Base-by-base conservation (phyloP, 1,140 invertebrate genomes). In the Lethrus apterus region DNA sequence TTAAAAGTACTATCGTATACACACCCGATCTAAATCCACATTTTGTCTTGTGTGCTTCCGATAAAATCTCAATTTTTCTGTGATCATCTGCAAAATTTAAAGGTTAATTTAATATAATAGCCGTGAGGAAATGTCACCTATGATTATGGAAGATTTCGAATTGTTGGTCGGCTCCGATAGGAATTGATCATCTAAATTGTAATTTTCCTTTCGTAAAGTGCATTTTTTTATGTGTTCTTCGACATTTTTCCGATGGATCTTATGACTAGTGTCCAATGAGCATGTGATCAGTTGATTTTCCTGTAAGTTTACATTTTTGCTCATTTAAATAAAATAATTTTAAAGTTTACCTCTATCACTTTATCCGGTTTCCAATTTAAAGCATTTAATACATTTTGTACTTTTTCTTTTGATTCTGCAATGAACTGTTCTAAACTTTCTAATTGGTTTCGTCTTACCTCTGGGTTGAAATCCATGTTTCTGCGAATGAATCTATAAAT, bases 161-260 rank as follows among this genome's bases (percentile, higher is more conserved):
- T 43, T 41, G 45, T 43, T 32, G 52, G 30, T 46, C 29, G 69
- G 55, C 41, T 70, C 66, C 2, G 74, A 70, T 21, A 77, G 55
- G 40, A 70, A 69, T 9, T 67, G 23, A 40, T 72, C 70, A 1
- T 65, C 48, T 43, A 60, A 40, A 19, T 51, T 43, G 51, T 77
- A 77, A 44, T 72, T 72, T 52, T 72, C 66, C 8, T 60, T 58
- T 57, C 64, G 72, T 62, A 73, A 66, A 36, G 64, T 62, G 57
- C 74, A 77, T 36, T 48, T 58, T 24, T 67, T 47, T 2, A 74
- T 44, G 61, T 76, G 75, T 29, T 63, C 49, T 30, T 68, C 60
- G 2, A 70, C 46, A 19, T 40, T 60, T 47, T 62, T 59, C 41
- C 63, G 44, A 11, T 60, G 59, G 24, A 77, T 50, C 47, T 56